These are phyloP conservation scores for Orientallactaga sibirica DNA, from an alignment of 2,797 vertebrate species.

Conservation along the genomic window DNA sequence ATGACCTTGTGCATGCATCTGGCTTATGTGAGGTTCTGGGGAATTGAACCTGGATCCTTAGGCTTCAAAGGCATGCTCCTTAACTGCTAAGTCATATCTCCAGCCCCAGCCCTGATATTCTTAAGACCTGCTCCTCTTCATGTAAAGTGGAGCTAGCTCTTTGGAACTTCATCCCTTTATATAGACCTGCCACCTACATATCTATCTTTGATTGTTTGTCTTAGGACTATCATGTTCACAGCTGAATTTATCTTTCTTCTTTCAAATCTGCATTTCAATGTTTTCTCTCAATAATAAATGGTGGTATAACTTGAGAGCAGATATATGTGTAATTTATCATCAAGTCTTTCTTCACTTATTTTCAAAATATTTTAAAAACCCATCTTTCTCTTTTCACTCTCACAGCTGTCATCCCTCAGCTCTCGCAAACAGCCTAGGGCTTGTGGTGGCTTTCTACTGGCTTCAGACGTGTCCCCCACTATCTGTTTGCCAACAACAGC, in stretches of 20 bases:
- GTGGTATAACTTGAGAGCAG: not conserved
- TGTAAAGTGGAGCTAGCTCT: not conserved
- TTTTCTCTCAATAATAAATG: not conserved
- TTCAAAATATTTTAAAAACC: not conserved
- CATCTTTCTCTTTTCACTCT: not conserved
- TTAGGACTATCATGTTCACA: not conserved
- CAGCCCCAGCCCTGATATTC: not conserved
- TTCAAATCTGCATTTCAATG: slow-evolving; percentile 8
- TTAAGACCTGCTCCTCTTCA: not conserved
- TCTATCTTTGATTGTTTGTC: not conserved
- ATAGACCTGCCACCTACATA: not conserved
- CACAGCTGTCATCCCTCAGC: not conserved
- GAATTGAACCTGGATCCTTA: too few relatives aligned
- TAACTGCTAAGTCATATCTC: too few relatives aligned
- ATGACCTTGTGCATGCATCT: too few relatives aligned
- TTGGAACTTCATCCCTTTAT: not conserved
- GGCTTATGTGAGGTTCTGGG: too few relatives aligned
- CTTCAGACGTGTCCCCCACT: not conserved
- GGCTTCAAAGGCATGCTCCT: too few relatives aligned
- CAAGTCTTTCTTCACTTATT: not conserved
- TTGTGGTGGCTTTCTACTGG: not conserved
- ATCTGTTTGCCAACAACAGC: not conserved
- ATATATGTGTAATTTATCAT: not conserved
- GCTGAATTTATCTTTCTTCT: not conserved
- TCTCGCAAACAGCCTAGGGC: not conserved